A percentile compares a stretch with the other conserved stretches of the same genome.
These are phyloP conservation scores for Myrmecobius fasciatus DNA, from an alignment of 2,113 vertebrate genomes.

Conservation along the genomic window DNA sequence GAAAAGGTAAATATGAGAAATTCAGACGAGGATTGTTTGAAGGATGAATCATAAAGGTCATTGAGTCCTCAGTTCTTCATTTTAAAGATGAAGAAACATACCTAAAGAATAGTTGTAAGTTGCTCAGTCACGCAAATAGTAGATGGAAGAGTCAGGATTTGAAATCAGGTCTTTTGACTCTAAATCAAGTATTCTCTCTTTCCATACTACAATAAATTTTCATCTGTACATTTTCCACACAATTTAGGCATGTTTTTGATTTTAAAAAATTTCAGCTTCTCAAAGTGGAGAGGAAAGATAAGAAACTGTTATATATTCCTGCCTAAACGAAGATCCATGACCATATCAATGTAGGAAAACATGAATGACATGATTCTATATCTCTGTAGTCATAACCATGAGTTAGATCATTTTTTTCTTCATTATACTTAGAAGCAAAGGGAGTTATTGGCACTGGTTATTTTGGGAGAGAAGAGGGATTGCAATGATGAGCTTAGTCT, in stretches of 20 bases:
- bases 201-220: not conserved
- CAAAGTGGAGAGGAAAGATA: not conserved
- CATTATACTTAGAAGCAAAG: not conserved
- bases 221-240: not conserved
- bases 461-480: not conserved
- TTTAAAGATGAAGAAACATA: not conserved
- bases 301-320: not conserved
- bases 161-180: not conserved
- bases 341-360: not conserved
- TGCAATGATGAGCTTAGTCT: not conserved
- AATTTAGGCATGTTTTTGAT: not conserved
- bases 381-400: not conserved
- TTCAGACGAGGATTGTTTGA: not conserved
- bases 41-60: not conserved
- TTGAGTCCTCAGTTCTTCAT: not conserved
- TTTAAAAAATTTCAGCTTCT: not conserved
- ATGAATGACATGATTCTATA: not conserved
- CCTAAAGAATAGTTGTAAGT: not conserved
- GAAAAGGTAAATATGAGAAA: not conserved
- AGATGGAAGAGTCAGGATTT: not conserved
- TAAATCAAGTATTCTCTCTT: not conserved
- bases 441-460: not conserved
- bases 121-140: no score
- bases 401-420: not conserved
- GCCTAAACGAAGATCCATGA: not conserved